These are phyloP conservation scores for Linepithema humile DNA, from an alignment of 1,140 invertebrate genomes.

Conservation along the genomic window DNA sequence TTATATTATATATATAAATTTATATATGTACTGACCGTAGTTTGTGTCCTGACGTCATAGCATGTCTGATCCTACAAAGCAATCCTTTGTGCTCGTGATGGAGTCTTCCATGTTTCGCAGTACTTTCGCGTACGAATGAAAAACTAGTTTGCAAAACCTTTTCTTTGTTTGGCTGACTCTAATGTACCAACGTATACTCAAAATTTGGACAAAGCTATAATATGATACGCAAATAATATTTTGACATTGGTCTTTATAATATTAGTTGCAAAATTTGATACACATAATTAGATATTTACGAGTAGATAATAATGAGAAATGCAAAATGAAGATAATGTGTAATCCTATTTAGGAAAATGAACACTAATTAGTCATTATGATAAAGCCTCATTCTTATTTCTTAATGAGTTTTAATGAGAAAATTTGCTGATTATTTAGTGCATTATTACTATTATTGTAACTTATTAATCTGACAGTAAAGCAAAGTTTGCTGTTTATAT, in stretches of 20 bases:
- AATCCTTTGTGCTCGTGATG: constrained; percentile 24
- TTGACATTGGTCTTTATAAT: background rate
- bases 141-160: constrained; percentile 46
- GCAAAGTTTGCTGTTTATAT: constrained; percentile 42
- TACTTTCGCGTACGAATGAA: background rate
- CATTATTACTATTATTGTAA: constrained; percentile 41
- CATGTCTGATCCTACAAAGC: constrained; percentile 58
- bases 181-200: background rate
- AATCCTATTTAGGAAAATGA: constrained; percentile 20
- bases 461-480: constrained; percentile 48
- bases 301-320: background rate
- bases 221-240: background rate
- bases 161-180: constrained; percentile 53
- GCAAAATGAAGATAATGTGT: background rate
- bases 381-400: constrained; percentile 31
- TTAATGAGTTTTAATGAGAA: constrained; percentile 43
- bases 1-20: no score
- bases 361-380: constrained; percentile 37
- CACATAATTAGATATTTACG: background rate
- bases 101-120: constrained; percentile 17
- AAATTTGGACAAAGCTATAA: constrained; percentile 23
- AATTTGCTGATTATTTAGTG: constrained; percentile 49
- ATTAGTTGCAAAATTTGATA: background rate
- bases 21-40: constrained; percentile 11
- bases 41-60: constrained; percentile 30